Evolutionary conservation across 1,140 invertebrate species (phyloP).

Genomic region (Saxidomus purpurata): DNA sequence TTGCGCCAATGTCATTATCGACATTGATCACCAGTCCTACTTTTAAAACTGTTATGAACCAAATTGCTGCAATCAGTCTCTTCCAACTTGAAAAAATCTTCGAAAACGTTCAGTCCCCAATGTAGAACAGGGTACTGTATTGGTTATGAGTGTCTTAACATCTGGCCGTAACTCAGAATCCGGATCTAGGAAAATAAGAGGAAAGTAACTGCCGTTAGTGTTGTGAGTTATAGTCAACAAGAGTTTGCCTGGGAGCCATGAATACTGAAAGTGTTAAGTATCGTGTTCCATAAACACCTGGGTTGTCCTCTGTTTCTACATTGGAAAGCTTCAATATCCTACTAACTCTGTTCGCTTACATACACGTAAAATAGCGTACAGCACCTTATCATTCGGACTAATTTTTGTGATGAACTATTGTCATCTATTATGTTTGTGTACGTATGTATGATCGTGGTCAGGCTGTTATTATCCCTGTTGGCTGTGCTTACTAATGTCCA

Average conservation of each 20-base stretch:
- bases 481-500: too few relatives aligned
- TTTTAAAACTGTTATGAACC: neutral
- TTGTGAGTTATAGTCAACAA: neutral
- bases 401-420: too few relatives aligned
- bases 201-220: neutral
- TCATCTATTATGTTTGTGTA: too few relatives aligned
- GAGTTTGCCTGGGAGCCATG: slow-evolving; percentile 49
- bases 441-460: too few relatives aligned
- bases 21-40: neutral
- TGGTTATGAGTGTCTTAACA: neutral
- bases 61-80: slow-evolving; percentile 23
- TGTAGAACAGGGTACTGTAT: neutral
- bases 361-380: slow-evolving; percentile 55
- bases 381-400: too few relatives aligned
- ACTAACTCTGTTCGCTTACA: slow-evolving; percentile 29
- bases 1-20: neutral
- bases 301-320: neutral
- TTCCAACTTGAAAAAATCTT: slow-evolving; percentile 46
- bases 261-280: neutral
- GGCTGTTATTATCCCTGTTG: too few relatives aligned
- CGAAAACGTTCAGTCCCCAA: neutral
- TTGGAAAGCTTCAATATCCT: neutral
- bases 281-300: slow-evolving; percentile 11
- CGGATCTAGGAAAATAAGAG: neutral
- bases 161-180: slow-evolving; percentile 26